A percentile compares a stretch with the other conserved stretches of the same genome.
Evolutionary conservation across 2,113 vertebrate species (phyloP).

Genomic region (Phalacrocorax brasilianus): DNA sequence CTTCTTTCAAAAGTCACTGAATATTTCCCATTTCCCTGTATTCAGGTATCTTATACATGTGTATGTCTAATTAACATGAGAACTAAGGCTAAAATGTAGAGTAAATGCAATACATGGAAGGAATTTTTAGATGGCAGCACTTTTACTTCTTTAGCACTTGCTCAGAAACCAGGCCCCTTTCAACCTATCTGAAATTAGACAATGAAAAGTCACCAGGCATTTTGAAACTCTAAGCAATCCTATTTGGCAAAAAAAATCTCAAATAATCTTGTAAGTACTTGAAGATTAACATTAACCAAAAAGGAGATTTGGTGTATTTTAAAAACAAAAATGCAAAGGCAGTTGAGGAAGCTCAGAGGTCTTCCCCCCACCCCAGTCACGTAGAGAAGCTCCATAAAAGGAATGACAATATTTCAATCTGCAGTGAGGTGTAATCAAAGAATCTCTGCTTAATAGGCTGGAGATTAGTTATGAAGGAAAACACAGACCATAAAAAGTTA

Average conservation of each 20-base stretch:
- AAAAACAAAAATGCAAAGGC: background rate
- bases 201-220: background rate
- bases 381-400: background rate
- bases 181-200: background rate
- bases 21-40: background rate
- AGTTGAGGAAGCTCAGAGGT: background rate
- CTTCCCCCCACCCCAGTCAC: background rate
- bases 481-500: constrained; percentile 38
- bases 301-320: background rate
- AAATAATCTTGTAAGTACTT: background rate
- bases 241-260: background rate
- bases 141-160: background rate
- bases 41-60: background rate
- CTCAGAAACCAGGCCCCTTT: background rate
- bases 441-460: background rate
- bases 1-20: background rate
- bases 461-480: constrained; percentile 36
- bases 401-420: background rate
- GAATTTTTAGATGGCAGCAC: background rate
- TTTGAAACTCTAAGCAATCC: background rate
- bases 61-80: background rate
- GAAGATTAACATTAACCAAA: background rate
- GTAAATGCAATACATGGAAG: accelerated
- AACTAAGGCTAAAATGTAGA: background rate
- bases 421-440: constrained; percentile 9